Percentiles rank a stretch among this genome's conserved stretches.
phyloP scores from a whole-genome alignment of 1,140 invertebrate species.

The Zaprionus nigranus region DNA sequence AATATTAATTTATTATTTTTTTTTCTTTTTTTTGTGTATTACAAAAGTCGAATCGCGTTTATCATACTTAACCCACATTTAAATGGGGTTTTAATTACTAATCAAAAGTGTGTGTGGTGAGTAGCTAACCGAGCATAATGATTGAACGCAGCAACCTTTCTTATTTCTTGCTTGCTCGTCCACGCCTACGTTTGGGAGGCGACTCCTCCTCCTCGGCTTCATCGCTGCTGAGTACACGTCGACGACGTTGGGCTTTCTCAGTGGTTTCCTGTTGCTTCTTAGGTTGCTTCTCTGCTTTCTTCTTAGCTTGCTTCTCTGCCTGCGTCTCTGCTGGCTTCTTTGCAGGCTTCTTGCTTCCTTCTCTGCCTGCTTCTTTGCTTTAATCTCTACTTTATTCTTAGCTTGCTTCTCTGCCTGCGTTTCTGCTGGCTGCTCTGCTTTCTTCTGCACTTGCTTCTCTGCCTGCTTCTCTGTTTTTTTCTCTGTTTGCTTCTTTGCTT shows the following conservation, averaged over 20 bases:
- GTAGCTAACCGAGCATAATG: not conserved
- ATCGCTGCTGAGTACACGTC: conserved; percentile 35
- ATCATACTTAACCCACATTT: not conserved
- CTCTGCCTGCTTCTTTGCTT: too few relatives aligned
- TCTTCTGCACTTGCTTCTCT: too few relatives aligned
- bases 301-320: too few relatives aligned
- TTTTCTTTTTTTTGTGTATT: conserved; percentile 50
- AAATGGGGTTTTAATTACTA: too few relatives aligned
- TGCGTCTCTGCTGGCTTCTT: too few relatives aligned
- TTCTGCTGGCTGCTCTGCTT: too few relatives aligned
- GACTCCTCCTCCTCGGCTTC: conserved; percentile 48
- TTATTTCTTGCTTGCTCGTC: conserved; percentile 43
- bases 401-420: too few relatives aligned
- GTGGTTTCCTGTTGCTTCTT: conserved; percentile 39
- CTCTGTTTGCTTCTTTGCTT: not conserved
- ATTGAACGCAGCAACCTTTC: conserved; percentile 16
- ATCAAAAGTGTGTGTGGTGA: too few relatives aligned
- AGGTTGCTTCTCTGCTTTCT: not conserved
- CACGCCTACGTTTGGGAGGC: conserved; percentile 55
- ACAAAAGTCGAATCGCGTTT: conserved; percentile 63
- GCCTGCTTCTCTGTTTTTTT: too few relatives aligned
- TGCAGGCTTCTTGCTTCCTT: too few relatives aligned
- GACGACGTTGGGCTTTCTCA: conserved; percentile 34
- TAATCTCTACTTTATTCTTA: too few relatives aligned
- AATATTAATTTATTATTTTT: conserved; percentile 56